Evolutionary conservation across 2,888 invertebrate genomes (phyloP).

Genomic region (Lithosia quadra): DNA sequence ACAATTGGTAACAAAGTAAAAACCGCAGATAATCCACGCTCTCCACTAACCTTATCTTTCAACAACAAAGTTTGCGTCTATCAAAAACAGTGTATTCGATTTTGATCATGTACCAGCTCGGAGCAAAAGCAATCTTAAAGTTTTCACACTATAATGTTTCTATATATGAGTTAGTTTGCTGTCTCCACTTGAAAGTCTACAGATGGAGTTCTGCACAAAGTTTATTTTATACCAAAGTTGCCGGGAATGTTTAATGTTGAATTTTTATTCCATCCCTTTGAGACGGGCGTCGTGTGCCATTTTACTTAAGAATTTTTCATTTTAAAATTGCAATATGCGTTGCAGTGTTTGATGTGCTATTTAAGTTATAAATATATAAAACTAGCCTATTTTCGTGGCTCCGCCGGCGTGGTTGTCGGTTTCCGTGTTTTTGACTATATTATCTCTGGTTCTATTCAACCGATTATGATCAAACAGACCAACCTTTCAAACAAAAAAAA

Average conservation of each 20-base stretch:
- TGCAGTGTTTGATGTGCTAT: conserved; percentile 36
- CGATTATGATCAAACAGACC: no score
- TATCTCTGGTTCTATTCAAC: no score
- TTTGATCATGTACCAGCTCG: conserved; percentile 43
- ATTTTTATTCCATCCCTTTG: conserved; percentile 71
- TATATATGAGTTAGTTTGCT: conserved; percentile 46
- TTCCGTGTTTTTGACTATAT: no score
- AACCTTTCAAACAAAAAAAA: no score
- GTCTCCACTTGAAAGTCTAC: conserved; percentile 52
- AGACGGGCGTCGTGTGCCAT: conserved; percentile 43
- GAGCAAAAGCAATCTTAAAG: conserved; percentile 57
- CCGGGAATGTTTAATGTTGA: conserved; percentile 77
- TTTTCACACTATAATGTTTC: conserved; percentile 54
- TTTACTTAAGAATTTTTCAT: conserved; percentile 66
- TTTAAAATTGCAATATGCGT: conserved; percentile 62
- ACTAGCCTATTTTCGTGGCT: no score
- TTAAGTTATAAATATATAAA: conserved; percentile 20
- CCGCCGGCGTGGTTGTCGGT: no score
- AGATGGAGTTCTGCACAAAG: conserved; percentile 61
- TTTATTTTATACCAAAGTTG: conserved; percentile 75
- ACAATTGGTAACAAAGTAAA: conserved; percentile 20
- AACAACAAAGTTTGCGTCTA: conserved; percentile 37
- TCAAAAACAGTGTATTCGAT: conserved; percentile 47
- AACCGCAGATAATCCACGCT: not conserved
- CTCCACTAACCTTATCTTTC: conserved; percentile 33